A percentile compares a stretch with the other conserved stretches of the same genome.
Conservation (phyloP, 1,140 invertebrate species). For the Pomacea maculata region DNA sequence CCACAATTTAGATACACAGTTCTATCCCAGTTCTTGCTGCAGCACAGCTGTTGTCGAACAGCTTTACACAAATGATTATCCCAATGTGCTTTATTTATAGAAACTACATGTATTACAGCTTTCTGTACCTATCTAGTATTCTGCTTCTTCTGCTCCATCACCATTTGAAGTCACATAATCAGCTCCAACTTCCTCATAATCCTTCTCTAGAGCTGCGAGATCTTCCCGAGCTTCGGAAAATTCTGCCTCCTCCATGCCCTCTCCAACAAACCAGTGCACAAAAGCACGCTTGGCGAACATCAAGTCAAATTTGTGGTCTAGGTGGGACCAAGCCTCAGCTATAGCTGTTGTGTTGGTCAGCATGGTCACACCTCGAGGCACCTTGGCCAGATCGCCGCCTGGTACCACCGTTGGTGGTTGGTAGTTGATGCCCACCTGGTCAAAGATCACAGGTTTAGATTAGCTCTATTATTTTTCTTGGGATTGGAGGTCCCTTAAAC, state of each 20-base stretch:
- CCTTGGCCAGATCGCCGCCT: conserved; percentile 73
- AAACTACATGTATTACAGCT: no score
- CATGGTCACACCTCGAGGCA: conserved; percentile 76
- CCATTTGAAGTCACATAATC: conserved; percentile 75
- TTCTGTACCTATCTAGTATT: no score
- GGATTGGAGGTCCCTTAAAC: background rate
- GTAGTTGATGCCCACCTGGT: conserved; percentile 50
- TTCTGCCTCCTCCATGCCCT: conserved; percentile 76
- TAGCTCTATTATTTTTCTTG: no score
- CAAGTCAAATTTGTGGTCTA: conserved; percentile 54
- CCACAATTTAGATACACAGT: no score
- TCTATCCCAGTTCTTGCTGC: no score
- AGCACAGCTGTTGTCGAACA: no score
- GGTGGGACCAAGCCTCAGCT: conserved; percentile 65
- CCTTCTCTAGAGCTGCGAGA: conserved; percentile 68
- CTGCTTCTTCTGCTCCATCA: conserved; percentile 66
- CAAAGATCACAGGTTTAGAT: background rate
- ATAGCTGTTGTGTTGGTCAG: conserved; percentile 84
- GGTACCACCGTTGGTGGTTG: conserved; percentile 76
- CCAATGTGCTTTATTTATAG: no score
- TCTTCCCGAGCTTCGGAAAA: conserved; percentile 81
- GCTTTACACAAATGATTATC: no score
- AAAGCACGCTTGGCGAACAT: conserved; percentile 52
- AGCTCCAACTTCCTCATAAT: conserved; percentile 84
- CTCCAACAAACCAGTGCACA: conserved; percentile 55